Evolutionary conservation across 2,797 vertebrate species (phyloP).

Genomic region (Anguilla anguilla): DNA sequence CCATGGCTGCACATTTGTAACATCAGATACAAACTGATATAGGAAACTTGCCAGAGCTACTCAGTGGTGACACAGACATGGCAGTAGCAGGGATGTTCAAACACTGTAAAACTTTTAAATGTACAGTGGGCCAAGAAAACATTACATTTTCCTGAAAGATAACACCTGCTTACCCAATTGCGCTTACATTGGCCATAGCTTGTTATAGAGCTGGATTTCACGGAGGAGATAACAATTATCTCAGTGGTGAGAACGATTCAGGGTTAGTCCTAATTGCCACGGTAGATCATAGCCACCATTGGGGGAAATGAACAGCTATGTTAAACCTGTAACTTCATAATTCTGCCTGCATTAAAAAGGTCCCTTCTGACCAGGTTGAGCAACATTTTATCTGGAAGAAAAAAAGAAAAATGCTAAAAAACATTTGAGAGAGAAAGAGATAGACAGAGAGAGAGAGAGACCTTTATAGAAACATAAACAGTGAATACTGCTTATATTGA

Average conservation of each 20-base stretch:
- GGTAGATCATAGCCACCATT: background rate
- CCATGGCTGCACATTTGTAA: too few relatives aligned
- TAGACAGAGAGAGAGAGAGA: constrained; percentile 44
- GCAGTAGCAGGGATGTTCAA: background rate
- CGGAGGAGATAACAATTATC: background rate
- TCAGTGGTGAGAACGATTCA: background rate
- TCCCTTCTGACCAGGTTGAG: background rate
- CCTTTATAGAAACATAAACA: too few relatives aligned
- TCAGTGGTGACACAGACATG: constrained; percentile 1
- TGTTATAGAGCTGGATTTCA: background rate
- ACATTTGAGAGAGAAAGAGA: constrained; percentile 52
- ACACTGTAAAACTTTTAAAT: background rate
- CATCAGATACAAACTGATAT: too few relatives aligned
- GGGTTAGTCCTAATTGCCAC: background rate
- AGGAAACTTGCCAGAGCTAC: background rate
- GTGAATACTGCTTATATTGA: too few relatives aligned
- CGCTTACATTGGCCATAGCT: background rate
- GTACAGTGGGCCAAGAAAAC: background rate
- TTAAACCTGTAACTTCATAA: background rate
- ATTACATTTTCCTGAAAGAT: background rate
- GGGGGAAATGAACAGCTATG: background rate
- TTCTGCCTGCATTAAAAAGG: background rate
- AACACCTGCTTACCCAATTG: background rate
- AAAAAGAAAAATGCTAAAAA: background rate
- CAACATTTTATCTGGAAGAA: background rate